Evolutionary conservation across 2,888 invertebrate genomes (phyloP).

Genomic region (Xylocampa areola): DNA sequence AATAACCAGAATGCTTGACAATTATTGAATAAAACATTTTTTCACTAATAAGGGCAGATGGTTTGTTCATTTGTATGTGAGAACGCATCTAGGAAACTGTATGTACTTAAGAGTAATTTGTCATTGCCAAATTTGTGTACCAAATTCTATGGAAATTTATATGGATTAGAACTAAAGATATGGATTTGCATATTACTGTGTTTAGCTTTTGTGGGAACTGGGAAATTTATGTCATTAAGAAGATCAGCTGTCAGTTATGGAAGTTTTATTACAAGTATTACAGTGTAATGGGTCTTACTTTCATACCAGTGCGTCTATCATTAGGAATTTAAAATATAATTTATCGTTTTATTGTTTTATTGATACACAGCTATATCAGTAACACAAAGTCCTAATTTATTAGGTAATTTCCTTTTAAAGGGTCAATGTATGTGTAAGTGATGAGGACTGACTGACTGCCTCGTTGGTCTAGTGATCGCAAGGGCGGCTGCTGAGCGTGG

Average conservation of each 20-base stretch:
- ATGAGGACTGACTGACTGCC: too few relatives aligned
- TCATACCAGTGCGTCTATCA: neutral
- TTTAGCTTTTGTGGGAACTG: slow-evolving; percentile 55
- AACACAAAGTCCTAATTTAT: too few relatives aligned
- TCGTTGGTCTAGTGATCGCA: too few relatives aligned
- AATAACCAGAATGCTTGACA: slow-evolving; percentile 82
- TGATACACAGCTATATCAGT: too few relatives aligned
- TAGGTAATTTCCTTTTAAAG: too few relatives aligned
- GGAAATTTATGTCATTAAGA: slow-evolving; percentile 47
- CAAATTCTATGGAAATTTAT: slow-evolving; percentile 68
- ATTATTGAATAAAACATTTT: slow-evolving; percentile 85
- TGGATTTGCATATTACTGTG: slow-evolving; percentile 42
- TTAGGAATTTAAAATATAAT: slow-evolving; percentile 6
- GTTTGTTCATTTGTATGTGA: slow-evolving; percentile 75
- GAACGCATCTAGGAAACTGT: slow-evolving; percentile 64
- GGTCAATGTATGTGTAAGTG: too few relatives aligned
- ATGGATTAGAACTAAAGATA: slow-evolving; percentile 49
- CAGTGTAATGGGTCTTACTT: slow-evolving; percentile 22
- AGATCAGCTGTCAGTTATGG: slow-evolving; percentile 31
- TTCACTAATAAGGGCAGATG: slow-evolving; percentile 76
- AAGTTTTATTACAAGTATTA: neutral
- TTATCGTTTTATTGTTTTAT: too few relatives aligned
- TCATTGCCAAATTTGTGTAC: slow-evolving; percentile 76
- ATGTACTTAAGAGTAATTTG: slow-evolving; percentile 74
- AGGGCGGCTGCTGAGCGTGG: too few relatives aligned